Evolutionary conservation across 2,113 vertebrate genomes (phyloP), one percentile per base, ranked within the genome.

Genomic region (Gnathonemus echidnorhynchus): DNA sequence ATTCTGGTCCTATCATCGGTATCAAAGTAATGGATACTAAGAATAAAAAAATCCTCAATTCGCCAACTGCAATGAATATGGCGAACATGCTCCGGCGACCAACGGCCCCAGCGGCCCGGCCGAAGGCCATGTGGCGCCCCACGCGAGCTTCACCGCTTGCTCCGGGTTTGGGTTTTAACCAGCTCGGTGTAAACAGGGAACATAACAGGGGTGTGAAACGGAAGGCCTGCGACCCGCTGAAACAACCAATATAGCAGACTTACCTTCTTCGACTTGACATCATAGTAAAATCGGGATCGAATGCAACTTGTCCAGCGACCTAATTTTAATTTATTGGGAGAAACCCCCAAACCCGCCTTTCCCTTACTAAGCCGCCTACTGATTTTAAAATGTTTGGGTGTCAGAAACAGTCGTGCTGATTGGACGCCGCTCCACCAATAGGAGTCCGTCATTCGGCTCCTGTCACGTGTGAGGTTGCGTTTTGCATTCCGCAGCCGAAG

Each of bases 221-320:
- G n/a, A 3, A 27, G 13, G 70, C 31, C 31, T 39, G 15, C 70
- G 11, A 39, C 17, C 35, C 31, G 24, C 70, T 13, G 11, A 77
- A 77, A 15, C 1, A 10, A 70, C 62, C n/a, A 19, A 8, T 39
- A 19, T 9, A 19, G 10, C 49, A 27, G 24, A 70, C 89, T 90
- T 87, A 93, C 92, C 92, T 94, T 87, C 74, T 92, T 86, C 92
- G 89, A 50, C 45, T 92, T 62, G 77, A 77, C 92, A 93, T 94
- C 5, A 48, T 89, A 80, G 0, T 27, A 83, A 89, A 39, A 45
- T 8, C 7, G 39, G 49, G 17, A 24, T 46, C 15, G 21, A 62
- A 5, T 3, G 2, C 31, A 45, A 58, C 31, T 88, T 7, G 10
- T 35, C n/a, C 3, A 19, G 27, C 50, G 11, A 56, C 11, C 19